Evolutionary conservation across 2,113 vertebrate species (phyloP).

Genomic region (Serilophus lunatus): DNA sequence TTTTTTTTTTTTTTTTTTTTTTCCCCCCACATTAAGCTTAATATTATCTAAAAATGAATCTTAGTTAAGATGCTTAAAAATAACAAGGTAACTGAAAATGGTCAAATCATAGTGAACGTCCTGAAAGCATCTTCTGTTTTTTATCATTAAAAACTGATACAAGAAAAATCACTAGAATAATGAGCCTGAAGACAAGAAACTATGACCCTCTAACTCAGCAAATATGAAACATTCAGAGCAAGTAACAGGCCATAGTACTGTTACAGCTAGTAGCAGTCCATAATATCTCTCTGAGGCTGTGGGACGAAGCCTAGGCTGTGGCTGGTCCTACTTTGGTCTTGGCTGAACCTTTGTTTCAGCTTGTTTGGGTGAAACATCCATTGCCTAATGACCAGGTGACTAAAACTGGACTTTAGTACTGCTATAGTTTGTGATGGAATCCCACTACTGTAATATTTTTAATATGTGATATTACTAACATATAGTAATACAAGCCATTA

Average conservation of each 20-base stretch:
- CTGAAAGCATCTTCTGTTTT: background rate
- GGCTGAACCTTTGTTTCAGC: background rate
- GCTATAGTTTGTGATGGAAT: background rate
- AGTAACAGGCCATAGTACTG: background rate
- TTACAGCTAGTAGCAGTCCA: background rate
- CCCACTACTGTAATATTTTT: background rate
- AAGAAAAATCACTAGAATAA: background rate
- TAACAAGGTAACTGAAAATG: background rate
- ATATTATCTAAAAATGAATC: background rate
- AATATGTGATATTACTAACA: background rate
- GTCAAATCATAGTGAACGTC: background rate
- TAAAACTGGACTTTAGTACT: background rate
- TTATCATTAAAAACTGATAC: background rate
- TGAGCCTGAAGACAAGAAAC: background rate
- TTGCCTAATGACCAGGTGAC: background rate
- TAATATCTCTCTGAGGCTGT: background rate
- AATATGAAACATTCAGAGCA: background rate
- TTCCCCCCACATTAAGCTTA: background rate
- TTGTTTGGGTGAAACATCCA: background rate
- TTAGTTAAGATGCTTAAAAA: background rate
- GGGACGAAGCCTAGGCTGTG: background rate
- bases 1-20: no score
- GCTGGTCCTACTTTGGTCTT: background rate
- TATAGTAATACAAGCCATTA: background rate
- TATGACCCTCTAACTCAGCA: background rate